These are phyloP conservation scores for Vanessa atalanta DNA, from an alignment of 1,140 invertebrate genomes.

Conservation along the genomic window DNA sequence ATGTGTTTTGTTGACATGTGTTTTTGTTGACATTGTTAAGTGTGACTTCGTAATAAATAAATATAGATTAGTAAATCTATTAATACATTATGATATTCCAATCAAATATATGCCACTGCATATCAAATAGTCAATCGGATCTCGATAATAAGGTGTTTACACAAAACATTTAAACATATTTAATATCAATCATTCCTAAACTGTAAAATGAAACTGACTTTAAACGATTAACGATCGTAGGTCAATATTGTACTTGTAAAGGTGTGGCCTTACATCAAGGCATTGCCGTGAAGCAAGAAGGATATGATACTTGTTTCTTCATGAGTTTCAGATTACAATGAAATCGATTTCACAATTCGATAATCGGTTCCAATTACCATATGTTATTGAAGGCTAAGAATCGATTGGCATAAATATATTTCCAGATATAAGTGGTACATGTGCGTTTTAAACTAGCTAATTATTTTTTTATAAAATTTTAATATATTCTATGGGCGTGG, in stretches of 20 bases:
- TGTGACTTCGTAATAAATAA: too few relatives aligned
- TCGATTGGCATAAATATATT: neutral
- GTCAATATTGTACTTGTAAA: conserved; percentile 10
- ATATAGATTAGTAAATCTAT: too few relatives aligned
- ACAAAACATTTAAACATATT: neutral
- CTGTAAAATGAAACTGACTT: conserved; percentile 8
- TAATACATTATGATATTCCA: too few relatives aligned
- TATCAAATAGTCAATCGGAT: too few relatives aligned
- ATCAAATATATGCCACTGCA: too few relatives aligned
- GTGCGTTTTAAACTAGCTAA: neutral
- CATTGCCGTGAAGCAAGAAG: conserved; percentile 19
- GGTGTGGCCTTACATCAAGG: conserved; percentile 17
- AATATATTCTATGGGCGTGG: too few relatives aligned
- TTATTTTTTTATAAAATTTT: too few relatives aligned
- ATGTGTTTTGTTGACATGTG: too few relatives aligned
- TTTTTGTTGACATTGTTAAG: too few relatives aligned
- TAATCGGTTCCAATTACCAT: conserved; percentile 11
- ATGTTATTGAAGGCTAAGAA: neutral
- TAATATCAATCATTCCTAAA: neutral
- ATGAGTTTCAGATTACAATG: conserved; percentile 28
- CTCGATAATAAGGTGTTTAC: neutral
- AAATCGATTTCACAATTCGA: conserved; percentile 24
- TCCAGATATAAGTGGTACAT: neutral
- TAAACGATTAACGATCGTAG: neutral
- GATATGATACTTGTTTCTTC: conserved; percentile 26